A percentile compares a stretch with the other conserved stretches of the same genome.
phyloP scores from a whole-genome alignment of 2,888 invertebrate species.

The Gasteruption jaculator region DNA sequence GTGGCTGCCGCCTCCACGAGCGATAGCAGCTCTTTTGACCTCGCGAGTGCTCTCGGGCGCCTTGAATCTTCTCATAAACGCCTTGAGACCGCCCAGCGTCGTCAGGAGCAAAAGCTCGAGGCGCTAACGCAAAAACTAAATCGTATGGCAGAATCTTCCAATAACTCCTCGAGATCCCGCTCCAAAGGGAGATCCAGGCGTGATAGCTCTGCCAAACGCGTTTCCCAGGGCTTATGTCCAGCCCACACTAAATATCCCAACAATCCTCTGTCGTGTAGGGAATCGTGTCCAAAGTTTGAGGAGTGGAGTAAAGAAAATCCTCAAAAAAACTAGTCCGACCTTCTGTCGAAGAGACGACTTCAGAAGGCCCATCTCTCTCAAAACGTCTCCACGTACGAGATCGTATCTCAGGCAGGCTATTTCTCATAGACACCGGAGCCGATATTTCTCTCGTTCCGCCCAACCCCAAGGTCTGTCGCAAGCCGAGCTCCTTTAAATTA shows the following conservation, averaged over 20 bases:
- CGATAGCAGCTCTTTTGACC: no score
- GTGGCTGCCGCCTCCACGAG: no score
- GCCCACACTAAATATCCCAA: constrained; percentile 4
- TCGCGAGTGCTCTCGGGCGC: no score
- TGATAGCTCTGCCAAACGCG: background rate
- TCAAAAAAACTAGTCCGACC: constrained; percentile 1
- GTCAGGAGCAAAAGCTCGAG: no score
- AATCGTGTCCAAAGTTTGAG: background rate
- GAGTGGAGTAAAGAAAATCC: background rate
- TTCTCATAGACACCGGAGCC: constrained; percentile 9
- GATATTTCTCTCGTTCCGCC: constrained; percentile 1
- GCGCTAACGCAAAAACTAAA: no score
- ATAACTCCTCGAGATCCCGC: no score
- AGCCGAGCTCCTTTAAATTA: background rate
- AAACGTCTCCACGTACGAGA: constrained; percentile 9
- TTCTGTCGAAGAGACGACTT: constrained; percentile 1
- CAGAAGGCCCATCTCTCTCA: background rate
- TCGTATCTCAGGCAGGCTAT: background rate
- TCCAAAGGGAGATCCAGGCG: background rate
- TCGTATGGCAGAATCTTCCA: no score
- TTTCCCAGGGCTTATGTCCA: background rate
- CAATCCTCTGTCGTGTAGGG: background rate
- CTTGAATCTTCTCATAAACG: no score
- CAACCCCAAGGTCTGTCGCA: background rate
- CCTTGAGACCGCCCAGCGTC: no score